Conservation (phyloP, 2,888 invertebrate genomes). For the Sphecodes monilicornis region DNA sequence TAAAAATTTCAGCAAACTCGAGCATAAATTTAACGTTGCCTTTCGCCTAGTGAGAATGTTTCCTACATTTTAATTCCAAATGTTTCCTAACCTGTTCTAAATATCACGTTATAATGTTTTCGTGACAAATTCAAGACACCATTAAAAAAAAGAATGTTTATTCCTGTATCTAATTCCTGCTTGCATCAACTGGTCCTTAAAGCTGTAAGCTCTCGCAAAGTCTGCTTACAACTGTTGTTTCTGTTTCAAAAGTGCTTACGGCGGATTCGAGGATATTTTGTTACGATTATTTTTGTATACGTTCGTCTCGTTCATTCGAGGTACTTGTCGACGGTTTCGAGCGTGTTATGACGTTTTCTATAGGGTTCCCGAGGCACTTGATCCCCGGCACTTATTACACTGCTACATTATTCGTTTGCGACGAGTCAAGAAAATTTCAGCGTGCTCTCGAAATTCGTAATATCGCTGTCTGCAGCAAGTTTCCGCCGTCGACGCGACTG, state of each 20-base stretch:
- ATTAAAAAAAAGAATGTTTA: no score
- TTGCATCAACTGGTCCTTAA: no score
- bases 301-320: neutral
- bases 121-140: no score
- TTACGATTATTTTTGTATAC: neutral
- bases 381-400: conserved; percentile 12
- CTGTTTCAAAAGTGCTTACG: neutral
- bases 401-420: neutral
- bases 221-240: neutral
- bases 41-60: no score
- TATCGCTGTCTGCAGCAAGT: conserved; percentile 30
- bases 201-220: no score
- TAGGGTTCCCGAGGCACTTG: neutral
- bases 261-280: neutral
- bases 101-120: no score
- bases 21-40: no score
- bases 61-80: no score
- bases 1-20: no score
- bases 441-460: conserved; percentile 30
- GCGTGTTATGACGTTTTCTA: neutral
- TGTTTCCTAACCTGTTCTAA: no score
- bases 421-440: conserved; percentile 22
- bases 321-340: neutral
- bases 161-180: no score
- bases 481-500: conserved; percentile 17